phyloP scores from a whole-genome alignment of 2,888 invertebrate species.

The Hetaerina titia region DNA sequence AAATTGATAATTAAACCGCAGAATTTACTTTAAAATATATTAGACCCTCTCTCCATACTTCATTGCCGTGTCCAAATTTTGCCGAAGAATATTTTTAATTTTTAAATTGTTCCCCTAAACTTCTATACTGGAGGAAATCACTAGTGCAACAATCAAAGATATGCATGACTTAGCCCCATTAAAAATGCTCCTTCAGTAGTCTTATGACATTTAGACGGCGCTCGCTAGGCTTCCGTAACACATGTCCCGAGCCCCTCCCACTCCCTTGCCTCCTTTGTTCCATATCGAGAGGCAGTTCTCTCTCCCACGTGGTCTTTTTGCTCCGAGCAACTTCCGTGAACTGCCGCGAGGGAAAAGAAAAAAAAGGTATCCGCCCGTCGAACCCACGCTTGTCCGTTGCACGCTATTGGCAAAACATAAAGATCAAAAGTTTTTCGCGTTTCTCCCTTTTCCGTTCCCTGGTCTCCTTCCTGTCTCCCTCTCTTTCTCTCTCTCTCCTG shows the following conservation, averaged over 20 bases:
- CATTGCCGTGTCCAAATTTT: background rate
- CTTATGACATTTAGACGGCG: background rate
- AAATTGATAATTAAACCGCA: background rate
- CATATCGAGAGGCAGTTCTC: background rate
- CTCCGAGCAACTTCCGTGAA: background rate
- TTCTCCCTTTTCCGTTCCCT: background rate
- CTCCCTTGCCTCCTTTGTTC: background rate
- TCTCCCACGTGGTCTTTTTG: background rate
- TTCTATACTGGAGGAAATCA: background rate
- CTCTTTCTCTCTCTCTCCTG: background rate
- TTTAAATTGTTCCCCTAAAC: background rate
- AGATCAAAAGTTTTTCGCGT: slow-evolving; percentile 22
- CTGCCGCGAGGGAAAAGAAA: background rate
- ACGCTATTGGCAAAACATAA: slow-evolving; percentile 44
- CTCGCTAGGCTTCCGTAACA: background rate
- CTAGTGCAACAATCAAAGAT: background rate
- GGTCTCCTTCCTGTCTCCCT: too few species aligned
- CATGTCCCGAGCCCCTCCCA: too few species aligned
- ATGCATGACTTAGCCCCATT: background rate
- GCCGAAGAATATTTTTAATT: background rate
- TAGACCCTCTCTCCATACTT: background rate
- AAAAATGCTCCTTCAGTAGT: background rate
- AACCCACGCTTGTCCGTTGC: slow-evolving; percentile 25
- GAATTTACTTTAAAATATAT: background rate
- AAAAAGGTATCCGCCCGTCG: background rate